Base-by-base conservation (phyloP, 1,140 invertebrate genomes). In the Drosophila sproati region DNA sequence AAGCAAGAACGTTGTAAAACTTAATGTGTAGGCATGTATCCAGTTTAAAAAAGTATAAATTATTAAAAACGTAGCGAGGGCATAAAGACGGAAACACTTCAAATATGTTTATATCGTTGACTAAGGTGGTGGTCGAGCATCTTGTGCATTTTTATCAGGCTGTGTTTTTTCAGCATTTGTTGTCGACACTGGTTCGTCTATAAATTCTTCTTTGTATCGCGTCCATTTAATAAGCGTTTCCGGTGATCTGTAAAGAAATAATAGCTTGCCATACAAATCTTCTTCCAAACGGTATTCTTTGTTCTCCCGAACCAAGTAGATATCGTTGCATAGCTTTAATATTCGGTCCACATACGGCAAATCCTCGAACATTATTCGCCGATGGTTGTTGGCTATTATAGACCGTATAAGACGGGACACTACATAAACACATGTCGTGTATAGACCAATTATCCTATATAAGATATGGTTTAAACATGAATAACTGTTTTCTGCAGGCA, bases 141-240 rank as follows among this genome's bases (percentile, higher is more conserved):
- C 4, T 32, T 29, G 37, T 41, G 41, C 10, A 45, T n/a, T 12
- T 29, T 29, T 20, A 43, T 59, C 56, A 29, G 41, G 56, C 3
- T 8, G 31, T 3, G 4, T 6, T 4, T 43, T 60, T 47, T 12
- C n/a, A 5, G n/a, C 2, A 4, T 3, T 66, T 5, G 7, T 31
- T 41, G 6, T 5, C 34, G 69, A 59, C 8, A 31, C 45, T 3
- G 72, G 29, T 4, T 74, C 57, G 5, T 73, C 60, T 0, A 37
- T 4, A 28, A 70, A 52, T 5, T 91, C 88, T 34, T 91, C 80
- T 37, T 66, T 81, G 37, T 78, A 88, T 8, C 90, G 66, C 1
- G 97, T 98, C 96, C 97, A 99, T 93, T 98, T 98, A 77, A 99
- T 99, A 82, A 99, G 95, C 7, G 98, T 99, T 92, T 99, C 98